These are phyloP conservation scores for Prenolepis imparis DNA, from an alignment of 2,888 invertebrate species.

Conservation along the genomic window DNA sequence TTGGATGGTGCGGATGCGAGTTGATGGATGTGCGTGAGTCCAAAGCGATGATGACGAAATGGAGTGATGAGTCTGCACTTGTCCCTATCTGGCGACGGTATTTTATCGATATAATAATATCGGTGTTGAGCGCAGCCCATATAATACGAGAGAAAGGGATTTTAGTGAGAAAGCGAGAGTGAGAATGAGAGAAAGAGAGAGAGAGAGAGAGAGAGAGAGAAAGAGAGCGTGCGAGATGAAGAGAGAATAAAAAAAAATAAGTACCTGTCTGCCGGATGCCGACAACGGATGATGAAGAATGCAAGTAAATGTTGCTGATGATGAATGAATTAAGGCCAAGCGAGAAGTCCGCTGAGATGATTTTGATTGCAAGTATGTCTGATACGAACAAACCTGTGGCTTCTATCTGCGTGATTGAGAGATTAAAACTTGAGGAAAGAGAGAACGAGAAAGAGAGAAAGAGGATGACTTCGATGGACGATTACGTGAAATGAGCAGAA, in stretches of 20 bases:
- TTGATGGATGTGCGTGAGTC: constrained; percentile 86
- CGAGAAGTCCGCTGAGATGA: constrained; percentile 67
- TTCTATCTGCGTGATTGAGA: constrained; percentile 75
- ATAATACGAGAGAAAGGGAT: constrained; percentile 64
- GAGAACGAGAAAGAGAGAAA: constrained; percentile 50
- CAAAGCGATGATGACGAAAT: constrained; percentile 80
- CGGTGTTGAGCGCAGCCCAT: constrained; percentile 73
- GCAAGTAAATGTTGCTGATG: constrained; percentile 81
- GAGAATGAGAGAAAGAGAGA: constrained; percentile 5
- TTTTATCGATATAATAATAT: constrained; percentile 68
- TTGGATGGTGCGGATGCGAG: constrained; percentile 86
- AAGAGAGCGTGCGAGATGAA: background rate
- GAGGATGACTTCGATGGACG: constrained; percentile 72
- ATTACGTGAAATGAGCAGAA: constrained; percentile 66
- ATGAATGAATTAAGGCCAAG: constrained; percentile 77
- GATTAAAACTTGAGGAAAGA: constrained; percentile 62
- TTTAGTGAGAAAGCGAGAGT: constrained; percentile 46
- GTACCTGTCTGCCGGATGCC: constrained; percentile 76
- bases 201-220: background rate
- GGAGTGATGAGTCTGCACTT: constrained; percentile 82
- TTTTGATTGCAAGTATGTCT: constrained; percentile 77
- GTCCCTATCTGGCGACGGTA: constrained; percentile 80
- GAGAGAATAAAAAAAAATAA: constrained; percentile 56
- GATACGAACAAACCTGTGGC: constrained; percentile 70
- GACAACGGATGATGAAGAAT: constrained; percentile 78